Percentiles rank a stretch among this genome's conserved stretches.
These are phyloP conservation scores for Lasiurus cinereus DNA, from an alignment of 2,113 vertebrate species.

Conservation along the genomic window DNA sequence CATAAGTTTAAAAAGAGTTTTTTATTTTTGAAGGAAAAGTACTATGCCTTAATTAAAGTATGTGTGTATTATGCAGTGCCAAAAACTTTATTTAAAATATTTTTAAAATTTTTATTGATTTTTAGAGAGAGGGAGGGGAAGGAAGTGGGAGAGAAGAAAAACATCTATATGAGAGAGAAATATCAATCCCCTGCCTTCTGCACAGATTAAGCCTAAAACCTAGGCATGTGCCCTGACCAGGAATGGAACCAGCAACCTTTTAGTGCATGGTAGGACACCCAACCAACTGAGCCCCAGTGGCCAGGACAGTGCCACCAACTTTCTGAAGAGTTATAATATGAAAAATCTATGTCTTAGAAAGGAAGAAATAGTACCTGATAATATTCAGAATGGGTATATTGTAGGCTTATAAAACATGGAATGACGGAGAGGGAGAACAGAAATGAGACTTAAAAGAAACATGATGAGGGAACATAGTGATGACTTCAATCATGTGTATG, in stretches of 20 bases:
- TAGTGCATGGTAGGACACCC: no score
- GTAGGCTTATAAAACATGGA: background rate
- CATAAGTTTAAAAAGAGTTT: background rate
- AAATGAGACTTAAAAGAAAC: background rate
- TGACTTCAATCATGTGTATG: background rate
- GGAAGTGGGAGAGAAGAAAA: no score
- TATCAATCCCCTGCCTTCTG: no score
- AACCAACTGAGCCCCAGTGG: no score
- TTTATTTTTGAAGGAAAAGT: background rate
- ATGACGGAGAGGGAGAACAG: background rate
- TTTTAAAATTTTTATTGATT: no score
- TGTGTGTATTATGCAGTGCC: background rate
- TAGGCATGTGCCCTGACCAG: no score
- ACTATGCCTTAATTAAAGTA: background rate
- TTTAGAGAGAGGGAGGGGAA: no score
- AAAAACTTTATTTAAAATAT: background rate
- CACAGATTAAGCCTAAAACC: no score
- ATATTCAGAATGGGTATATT: background rate
- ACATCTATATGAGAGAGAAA: no score
- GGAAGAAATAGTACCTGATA: background rate
- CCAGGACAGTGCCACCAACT: background rate
- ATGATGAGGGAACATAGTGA: background rate
- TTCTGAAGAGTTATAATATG: background rate
- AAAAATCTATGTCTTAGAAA: background rate
- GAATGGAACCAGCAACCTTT: no score